A percentile compares a stretch with the other conserved stretches of the same genome.
Conservation (phyloP, 2,888 invertebrate species). For the Lumbricus terrestris region DNA sequence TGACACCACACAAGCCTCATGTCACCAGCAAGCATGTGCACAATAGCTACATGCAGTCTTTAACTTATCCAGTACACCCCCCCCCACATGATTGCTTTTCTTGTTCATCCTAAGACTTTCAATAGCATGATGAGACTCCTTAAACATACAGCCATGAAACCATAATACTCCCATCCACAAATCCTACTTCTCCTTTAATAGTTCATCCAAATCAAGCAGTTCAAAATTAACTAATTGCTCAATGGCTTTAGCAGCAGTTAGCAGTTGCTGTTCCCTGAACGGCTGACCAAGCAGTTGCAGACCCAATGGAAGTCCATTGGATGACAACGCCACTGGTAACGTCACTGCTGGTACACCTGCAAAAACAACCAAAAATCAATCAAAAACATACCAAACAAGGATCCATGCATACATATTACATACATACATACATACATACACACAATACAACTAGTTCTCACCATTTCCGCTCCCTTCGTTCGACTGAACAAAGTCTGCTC, state of each 20-base stretch:
- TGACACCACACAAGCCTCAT: not conserved
- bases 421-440: too few relatives aligned
- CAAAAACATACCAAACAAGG: not conserved
- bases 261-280: conserved; percentile 73
- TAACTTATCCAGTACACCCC: not conserved
- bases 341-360: conserved; percentile 80
- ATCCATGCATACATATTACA: too few relatives aligned
- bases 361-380: not conserved
- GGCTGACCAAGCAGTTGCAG: conserved; percentile 83
- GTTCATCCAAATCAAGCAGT: conserved; percentile 23
- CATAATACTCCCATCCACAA: not conserved
- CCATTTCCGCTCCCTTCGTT: too few relatives aligned
- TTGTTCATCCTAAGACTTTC: not conserved
- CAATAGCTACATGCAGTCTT: not conserved
- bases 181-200: not conserved
- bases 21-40: not conserved
- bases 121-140: not conserved
- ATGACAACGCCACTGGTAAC: conserved; percentile 77
- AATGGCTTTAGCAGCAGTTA: conserved; percentile 79
- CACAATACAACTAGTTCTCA: too few relatives aligned
- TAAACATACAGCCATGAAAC: not conserved
- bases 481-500: too few relatives aligned
- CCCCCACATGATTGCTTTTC: not conserved
- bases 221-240: conserved; percentile 48
- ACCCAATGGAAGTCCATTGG: conserved; percentile 74